Evolutionary conservation across 2,888 invertebrate species (phyloP).

Genomic region (Tetanocera ferruginea): DNA sequence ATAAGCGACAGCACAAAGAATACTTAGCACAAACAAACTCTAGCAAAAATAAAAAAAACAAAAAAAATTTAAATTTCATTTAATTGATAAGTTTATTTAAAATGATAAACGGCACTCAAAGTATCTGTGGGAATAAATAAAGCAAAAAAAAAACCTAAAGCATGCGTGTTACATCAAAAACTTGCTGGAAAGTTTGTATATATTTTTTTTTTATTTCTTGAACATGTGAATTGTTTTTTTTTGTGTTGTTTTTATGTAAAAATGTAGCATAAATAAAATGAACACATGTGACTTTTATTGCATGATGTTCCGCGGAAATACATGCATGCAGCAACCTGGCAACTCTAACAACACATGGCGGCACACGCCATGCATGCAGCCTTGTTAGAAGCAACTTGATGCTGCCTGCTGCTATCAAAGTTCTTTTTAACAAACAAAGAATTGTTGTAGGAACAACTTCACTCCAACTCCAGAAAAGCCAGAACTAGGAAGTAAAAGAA

Average conservation of each 20-base stretch:
- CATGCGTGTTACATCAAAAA: no score
- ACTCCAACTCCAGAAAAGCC: conserved; percentile 4
- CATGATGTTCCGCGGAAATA: no score
- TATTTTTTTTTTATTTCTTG: neutral
- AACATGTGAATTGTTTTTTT: neutral
- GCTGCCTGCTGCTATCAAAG: conserved; percentile 8
- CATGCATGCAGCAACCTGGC: neutral
- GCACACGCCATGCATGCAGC: neutral
- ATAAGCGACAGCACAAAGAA: neutral
- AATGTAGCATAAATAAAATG: no score
- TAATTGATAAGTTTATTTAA: neutral
- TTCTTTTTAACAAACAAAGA: conserved; percentile 21
- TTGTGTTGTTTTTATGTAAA: no score
- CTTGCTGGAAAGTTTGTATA: neutral
- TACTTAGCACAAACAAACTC: neutral
- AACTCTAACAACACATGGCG: neutral
- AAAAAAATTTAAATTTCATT: neutral
- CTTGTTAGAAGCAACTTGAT: conserved; percentile 2
- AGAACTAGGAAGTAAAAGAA: neutral
- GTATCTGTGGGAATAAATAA: no score
- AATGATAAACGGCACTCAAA: neutral
- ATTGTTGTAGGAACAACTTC: neutral
- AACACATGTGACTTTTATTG: no score
- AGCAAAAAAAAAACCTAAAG: no score
- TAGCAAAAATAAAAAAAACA: neutral